Conservation (phyloP, 2,113 vertebrate species). For the Oplegnathus fasciatus region DNA sequence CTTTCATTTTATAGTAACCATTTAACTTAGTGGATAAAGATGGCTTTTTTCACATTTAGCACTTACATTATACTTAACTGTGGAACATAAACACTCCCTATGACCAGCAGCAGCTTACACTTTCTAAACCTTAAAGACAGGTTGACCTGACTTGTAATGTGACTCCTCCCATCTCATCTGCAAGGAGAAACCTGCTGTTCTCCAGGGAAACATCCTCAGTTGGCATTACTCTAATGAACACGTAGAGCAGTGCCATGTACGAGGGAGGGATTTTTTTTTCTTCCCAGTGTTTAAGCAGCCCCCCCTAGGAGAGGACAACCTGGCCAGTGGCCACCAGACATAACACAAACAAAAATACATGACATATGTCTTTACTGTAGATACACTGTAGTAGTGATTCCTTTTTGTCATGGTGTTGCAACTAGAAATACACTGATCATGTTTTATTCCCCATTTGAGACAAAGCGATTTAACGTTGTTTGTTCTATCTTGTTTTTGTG, state of each 20-base stretch:
- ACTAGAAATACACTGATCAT: not conserved
- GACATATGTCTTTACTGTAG: no score
- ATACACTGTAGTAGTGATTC: not conserved
- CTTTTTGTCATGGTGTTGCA: not conserved
- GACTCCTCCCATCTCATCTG: not conserved
- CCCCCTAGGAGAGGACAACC: not conserved
- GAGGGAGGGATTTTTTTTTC: no score
- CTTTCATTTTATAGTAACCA: no score
- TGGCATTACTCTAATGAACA: no score
- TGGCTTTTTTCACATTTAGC: not conserved
- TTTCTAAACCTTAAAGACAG: not conserved
- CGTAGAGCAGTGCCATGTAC: not conserved
- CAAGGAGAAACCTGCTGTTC: not conserved
- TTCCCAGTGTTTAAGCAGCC: not conserved
- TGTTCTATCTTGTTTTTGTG: no score
- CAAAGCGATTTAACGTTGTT: not conserved
- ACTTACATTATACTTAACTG: not conserved
- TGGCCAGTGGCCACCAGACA: not conserved
- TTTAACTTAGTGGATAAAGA: not conserved
- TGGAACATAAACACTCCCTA: not conserved
- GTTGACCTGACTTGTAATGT: not conserved
- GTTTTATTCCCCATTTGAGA: not conserved
- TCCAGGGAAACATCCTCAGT: no score
- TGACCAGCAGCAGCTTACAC: not conserved
- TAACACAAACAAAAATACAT: no score